Percentiles rank a stretch among this genome's conserved stretches.
Conservation (phyloP, 1,140 invertebrate species). For the Musca vetustissima region DNA sequence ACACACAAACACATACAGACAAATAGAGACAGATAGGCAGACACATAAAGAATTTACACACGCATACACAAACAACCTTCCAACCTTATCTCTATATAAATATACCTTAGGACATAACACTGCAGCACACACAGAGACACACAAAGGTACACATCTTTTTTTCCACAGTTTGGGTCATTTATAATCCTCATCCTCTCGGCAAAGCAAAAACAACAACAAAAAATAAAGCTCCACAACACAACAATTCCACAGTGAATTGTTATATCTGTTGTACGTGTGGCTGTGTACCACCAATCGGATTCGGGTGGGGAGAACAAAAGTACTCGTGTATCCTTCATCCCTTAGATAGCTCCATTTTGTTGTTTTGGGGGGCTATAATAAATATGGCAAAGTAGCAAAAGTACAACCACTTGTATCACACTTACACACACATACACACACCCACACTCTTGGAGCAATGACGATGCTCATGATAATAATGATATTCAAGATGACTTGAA, state of each 20-base stretch:
- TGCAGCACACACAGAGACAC: no score
- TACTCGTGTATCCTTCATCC: background rate
- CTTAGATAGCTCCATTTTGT: no score
- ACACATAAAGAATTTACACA: background rate
- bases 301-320: background rate
- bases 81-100: background rate
- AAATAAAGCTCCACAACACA: slow-evolving; percentile 9
- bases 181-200: background rate
- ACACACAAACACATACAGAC: background rate
- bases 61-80: background rate
- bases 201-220: no score
- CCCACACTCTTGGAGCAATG: background rate
- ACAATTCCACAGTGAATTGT: slow-evolving; percentile 6
- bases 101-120: background rate
- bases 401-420: no score
- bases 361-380: no score
- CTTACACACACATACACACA: slow-evolving; percentile 1
- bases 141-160: slow-evolving; percentile 1
- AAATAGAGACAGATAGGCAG: background rate
- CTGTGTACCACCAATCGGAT: background rate
- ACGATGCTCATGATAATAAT: background rate
- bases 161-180: slow-evolving; percentile 9
- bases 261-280: slow-evolving; percentile 2
- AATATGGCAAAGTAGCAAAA: no score
- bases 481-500: no score